Evolutionary conservation across 1,140 invertebrate genomes (phyloP).

Genomic region (Lepidotrigona ventralis): DNA sequence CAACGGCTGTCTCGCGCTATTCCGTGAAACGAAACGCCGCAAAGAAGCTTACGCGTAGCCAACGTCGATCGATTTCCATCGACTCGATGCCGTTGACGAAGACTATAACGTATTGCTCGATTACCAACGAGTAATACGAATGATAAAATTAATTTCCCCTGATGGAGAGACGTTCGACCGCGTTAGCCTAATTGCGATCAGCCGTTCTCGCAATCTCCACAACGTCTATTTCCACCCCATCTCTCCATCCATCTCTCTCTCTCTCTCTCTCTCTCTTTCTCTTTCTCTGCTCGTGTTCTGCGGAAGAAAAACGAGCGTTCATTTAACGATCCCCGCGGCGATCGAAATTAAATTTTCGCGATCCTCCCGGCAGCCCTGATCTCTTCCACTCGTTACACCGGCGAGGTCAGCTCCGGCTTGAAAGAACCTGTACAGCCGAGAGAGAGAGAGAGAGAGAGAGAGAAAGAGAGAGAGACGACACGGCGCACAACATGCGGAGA

Average conservation of each 20-base stretch:
- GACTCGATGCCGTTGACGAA: neutral
- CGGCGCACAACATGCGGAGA: constrained; percentile 12
- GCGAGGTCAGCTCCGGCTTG: constrained; percentile 41
- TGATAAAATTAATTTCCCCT: constrained; percentile 20
- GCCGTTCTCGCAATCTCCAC: neutral
- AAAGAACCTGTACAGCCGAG: constrained; percentile 46
- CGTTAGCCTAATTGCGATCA: constrained; percentile 32
- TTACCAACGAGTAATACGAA: neutral
- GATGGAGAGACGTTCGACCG: neutral
- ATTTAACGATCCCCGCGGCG: constrained; percentile 40
- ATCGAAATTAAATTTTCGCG: constrained; percentile 55
- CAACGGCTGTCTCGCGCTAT: constrained; percentile 7
- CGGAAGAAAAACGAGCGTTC: constrained; percentile 21
- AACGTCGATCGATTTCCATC: neutral
- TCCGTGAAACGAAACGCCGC: constrained; percentile 26
- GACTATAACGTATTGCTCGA: neutral
- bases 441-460: neutral
- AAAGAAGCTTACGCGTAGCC: neutral
- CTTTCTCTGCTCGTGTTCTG: neutral
- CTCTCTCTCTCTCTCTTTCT: neutral
- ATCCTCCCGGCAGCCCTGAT: constrained; percentile 40
- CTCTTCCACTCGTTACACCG: constrained; percentile 42
- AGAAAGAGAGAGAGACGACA: neutral
- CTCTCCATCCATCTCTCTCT: neutral
- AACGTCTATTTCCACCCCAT: neutral